These are phyloP conservation scores for Phoronis australis DNA, from an alignment of 2,888 invertebrate species.

Conservation along the genomic window DNA sequence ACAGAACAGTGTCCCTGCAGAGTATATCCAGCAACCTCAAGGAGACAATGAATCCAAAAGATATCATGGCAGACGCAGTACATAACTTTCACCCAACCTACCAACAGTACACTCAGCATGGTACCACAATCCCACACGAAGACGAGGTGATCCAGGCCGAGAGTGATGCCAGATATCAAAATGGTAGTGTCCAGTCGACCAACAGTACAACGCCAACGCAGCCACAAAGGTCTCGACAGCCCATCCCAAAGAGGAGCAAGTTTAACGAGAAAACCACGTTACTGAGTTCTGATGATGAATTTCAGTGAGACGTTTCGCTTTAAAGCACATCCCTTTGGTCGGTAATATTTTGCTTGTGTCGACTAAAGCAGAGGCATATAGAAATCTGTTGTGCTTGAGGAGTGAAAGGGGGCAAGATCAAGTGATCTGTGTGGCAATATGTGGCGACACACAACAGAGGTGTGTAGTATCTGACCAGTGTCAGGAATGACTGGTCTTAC, in stretches of 20 bases:
- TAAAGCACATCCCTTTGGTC: too few species aligned
- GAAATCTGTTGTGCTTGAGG: too few species aligned
- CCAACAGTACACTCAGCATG: constrained; percentile 75
- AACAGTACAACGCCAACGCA: not conserved
- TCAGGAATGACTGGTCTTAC: too few species aligned
- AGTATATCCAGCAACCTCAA: constrained; percentile 98
- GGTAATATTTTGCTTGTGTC: too few species aligned
- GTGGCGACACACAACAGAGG: too few species aligned
- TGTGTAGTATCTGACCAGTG: too few species aligned
- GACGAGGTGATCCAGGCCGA: constrained; percentile 28
- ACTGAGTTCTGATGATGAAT: constrained; percentile 92
- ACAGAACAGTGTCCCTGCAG: constrained; percentile 95
- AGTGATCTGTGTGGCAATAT: too few species aligned
- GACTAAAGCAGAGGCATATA: too few species aligned
- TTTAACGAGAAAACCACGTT: constrained; percentile 95
- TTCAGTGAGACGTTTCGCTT: constrained; percentile 62
- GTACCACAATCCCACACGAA: constrained; percentile 37
- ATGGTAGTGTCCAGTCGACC: constrained; percentile 5
- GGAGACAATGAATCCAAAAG: constrained; percentile 63
- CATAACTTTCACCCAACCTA: constrained; percentile 99
- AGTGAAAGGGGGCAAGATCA: too few species aligned
- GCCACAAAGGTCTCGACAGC: constrained; percentile 1
- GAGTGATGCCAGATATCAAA: constrained; percentile 13
- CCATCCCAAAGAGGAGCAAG: constrained; percentile 53
- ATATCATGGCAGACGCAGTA: constrained; percentile 87